Percentiles rank a stretch among this genome's conserved stretches.
phyloP scores from a whole-genome alignment of 2,113 vertebrate genomes.

The Rhabdomys dilectus region DNA sequence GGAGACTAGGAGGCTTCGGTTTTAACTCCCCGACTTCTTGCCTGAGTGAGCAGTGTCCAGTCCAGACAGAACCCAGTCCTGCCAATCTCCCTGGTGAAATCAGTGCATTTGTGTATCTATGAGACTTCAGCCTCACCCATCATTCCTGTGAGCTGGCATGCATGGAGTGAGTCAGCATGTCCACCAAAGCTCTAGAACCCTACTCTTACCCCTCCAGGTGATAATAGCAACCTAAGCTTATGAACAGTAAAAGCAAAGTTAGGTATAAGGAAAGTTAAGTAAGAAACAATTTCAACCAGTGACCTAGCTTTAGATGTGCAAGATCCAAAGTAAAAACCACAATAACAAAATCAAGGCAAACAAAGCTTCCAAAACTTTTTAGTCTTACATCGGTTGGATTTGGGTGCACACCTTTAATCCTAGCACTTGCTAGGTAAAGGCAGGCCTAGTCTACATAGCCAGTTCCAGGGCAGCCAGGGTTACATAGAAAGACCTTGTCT shows the following conservation, averaged over 20 bases:
- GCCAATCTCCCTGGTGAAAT: background rate
- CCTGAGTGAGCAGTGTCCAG: background rate
- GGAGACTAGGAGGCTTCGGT: background rate
- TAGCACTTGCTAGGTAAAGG: background rate
- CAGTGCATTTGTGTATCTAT: background rate
- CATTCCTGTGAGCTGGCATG: background rate
- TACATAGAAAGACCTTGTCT: background rate
- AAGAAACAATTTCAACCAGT: background rate
- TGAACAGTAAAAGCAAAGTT: too few species aligned
- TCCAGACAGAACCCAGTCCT: background rate
- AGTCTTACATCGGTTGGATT: background rate
- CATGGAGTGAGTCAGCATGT: background rate
- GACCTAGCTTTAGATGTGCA: background rate
- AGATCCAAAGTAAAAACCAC: background rate
- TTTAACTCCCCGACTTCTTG: background rate
- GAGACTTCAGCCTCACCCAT: background rate
- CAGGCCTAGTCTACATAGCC: background rate
- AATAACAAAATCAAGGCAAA: background rate
- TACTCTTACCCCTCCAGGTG: background rate
- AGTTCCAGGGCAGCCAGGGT: background rate
- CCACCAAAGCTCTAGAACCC: background rate
- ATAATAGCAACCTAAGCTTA: background rate
- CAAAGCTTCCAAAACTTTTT: background rate
- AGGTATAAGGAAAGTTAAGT: background rate
- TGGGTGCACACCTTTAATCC: background rate